Percentiles rank a stretch among this genome's conserved stretches.
phyloP scores from a whole-genome alignment of 2,797 vertebrate species.

The Octomys mimax region DNA sequence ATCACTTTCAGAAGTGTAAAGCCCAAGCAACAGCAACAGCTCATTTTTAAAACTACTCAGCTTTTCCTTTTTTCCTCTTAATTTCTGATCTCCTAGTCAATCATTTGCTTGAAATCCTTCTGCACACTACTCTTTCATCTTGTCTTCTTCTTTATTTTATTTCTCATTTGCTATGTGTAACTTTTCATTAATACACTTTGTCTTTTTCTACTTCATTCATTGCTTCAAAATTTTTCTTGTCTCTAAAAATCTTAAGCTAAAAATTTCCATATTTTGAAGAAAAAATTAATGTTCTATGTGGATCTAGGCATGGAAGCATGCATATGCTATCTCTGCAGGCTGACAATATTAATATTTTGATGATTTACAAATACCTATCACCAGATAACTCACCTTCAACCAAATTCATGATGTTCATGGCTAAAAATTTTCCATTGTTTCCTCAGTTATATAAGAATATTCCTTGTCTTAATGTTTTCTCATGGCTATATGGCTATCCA shows the following conservation, averaged over 20 bases:
- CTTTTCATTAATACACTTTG: not conserved
- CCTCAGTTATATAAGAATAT: conserved; percentile 12
- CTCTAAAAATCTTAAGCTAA: not conserved
- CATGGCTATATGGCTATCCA: not conserved
- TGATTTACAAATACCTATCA: not conserved
- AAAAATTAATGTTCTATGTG: not conserved
- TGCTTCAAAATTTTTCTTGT: not conserved
- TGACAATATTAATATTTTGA: not conserved
- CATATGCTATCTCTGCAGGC: not conserved
- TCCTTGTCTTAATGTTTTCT: not conserved
- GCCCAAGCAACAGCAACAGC: not conserved
- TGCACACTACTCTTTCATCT: not conserved
- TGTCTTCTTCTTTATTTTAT: not conserved
- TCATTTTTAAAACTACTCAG: not conserved
- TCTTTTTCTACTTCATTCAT: not conserved
- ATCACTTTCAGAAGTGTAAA: not conserved
- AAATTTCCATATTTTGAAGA: not conserved
- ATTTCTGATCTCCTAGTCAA: not conserved
- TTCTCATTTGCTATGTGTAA: not conserved
- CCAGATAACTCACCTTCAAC: not conserved
- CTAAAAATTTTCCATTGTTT: not conserved
- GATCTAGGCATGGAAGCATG: not conserved
- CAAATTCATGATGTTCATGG: not conserved
- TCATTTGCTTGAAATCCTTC: not conserved
- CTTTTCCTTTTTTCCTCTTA: not conserved